These are phyloP conservation scores for Ellobium chinense DNA, from an alignment of 2,888 invertebrate genomes.

Conservation along the genomic window DNA sequence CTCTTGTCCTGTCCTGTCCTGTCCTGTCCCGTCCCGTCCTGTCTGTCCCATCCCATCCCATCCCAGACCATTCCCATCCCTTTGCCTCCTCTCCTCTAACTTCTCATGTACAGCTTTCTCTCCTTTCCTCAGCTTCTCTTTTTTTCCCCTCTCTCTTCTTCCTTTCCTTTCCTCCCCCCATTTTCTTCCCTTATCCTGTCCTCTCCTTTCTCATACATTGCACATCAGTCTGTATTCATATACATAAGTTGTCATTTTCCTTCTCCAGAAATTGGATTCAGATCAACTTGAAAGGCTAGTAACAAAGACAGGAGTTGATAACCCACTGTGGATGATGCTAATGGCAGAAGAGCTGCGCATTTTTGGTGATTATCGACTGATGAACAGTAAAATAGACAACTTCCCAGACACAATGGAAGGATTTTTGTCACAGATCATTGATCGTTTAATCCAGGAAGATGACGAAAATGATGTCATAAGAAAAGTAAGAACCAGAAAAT, in stretches of 20 bases:
- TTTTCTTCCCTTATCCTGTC: not conserved
- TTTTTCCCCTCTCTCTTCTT: too few relatives aligned
- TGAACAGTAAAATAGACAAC: constrained; percentile 64
- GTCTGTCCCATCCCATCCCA: too few relatives aligned
- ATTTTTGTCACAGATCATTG: constrained; percentile 61
- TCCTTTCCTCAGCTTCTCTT: too few relatives aligned
- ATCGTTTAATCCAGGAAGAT: constrained; percentile 68
- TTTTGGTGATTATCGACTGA: constrained; percentile 72
- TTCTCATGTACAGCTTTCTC: too few relatives aligned
- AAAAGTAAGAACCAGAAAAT: too few relatives aligned
- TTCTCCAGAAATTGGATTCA: constrained; percentile 66
- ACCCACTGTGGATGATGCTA: constrained; percentile 72
- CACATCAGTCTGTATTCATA: too few relatives aligned
- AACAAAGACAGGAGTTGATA: constrained; percentile 60
- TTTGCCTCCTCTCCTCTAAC: too few relatives aligned
- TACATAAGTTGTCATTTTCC: too few relatives aligned
- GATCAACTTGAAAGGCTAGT: constrained; percentile 64
- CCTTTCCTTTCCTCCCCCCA: not conserved
- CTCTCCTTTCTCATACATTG: too few relatives aligned
- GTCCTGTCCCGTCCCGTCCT: too few relatives aligned
- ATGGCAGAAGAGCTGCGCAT: constrained; percentile 74
- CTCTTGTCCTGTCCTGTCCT: too few relatives aligned
- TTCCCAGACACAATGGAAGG: constrained; percentile 65
- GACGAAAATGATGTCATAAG: constrained; percentile 61
- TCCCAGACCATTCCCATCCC: too few relatives aligned